Conservation (phyloP, 53 echinoderm and acorn worm species). For the Pentamera pediparva region DNA sequence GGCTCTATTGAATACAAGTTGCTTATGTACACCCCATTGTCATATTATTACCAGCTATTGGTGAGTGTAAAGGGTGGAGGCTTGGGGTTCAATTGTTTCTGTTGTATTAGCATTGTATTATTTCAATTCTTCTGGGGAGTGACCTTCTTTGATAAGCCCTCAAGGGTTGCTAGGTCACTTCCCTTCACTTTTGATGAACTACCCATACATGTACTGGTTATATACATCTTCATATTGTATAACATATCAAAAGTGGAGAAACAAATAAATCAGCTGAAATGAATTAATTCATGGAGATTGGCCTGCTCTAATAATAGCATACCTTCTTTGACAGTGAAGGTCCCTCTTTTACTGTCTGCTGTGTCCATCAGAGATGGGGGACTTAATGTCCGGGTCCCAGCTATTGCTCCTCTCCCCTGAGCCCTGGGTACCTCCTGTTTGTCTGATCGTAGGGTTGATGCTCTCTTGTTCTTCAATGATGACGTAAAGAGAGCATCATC, state of each 20-base stretch:
- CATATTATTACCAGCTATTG: no score
- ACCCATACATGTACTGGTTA: neutral
- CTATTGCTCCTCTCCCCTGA: neutral
- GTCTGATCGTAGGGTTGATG: slow-evolving; percentile 30
- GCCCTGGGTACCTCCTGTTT: neutral
- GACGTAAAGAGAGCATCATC: slow-evolving; percentile 80
- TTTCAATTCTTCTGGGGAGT: neutral
- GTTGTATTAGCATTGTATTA: no score
- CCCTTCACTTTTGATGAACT: neutral
- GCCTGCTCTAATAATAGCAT: no score
- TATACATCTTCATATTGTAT: neutral
- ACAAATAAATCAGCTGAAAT: neutral
- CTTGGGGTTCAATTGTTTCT: no score
- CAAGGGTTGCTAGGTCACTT: neutral
- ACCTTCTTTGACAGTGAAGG: slow-evolving; percentile 22
- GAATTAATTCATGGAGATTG: no score
- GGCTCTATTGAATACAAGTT: no score
- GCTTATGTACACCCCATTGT: no score
- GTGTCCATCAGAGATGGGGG: slow-evolving; percentile 1
- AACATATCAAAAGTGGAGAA: neutral
- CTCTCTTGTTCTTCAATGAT: slow-evolving; percentile 50
- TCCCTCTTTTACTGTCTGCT: slow-evolving; percentile 10
- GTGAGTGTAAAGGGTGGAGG: no score
- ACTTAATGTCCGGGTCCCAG: slow-evolving; percentile 3
- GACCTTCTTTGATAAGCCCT: neutral